Percentiles rank a stretch among this genome's conserved stretches.
Conservation (phyloP, 2,888 invertebrate genomes). For the Watsonalla cultraria region DNA sequence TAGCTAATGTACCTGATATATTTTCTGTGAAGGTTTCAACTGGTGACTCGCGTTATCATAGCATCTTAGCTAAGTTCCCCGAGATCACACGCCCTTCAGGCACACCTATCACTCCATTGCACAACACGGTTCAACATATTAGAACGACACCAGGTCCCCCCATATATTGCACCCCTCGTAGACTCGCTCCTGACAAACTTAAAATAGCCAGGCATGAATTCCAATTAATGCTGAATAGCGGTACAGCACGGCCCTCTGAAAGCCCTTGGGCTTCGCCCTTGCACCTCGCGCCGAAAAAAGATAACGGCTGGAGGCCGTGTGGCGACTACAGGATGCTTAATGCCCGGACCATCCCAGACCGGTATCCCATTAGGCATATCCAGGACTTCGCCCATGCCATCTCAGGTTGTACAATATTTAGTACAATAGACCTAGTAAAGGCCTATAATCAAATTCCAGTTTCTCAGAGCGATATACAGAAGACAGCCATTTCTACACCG, state of each 20-base stretch:
- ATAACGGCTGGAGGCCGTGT: constrained; percentile 8
- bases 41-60: constrained; percentile 3
- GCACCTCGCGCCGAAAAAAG: too few species aligned
- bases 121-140: constrained; percentile 9
- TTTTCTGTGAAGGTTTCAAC: too few species aligned
- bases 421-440: constrained; percentile 12
- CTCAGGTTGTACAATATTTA: constrained; percentile 4
- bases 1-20: too few species aligned
- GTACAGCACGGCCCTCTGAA: too few species aligned
- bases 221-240: too few species aligned
- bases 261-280: too few species aligned
- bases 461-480: constrained; percentile 6
- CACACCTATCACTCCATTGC: constrained; percentile 1
- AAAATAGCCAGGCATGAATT: too few species aligned
- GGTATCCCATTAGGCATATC: constrained; percentile 6
- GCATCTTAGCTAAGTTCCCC: constrained; percentile 2
- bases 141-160: constrained; percentile 12
- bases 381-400: constrained; percentile 6
- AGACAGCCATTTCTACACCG: constrained; percentile 36
- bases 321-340: constrained; percentile 2
- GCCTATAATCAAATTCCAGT: constrained; percentile 15
- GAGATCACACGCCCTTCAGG: constrained; percentile 9
- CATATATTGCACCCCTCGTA: constrained; percentile 4
- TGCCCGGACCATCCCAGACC: constrained; percentile 4
- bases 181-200: constrained; percentile 7